Conservation (phyloP, 2,797 vertebrate species). For the Prionace glauca region DNA sequence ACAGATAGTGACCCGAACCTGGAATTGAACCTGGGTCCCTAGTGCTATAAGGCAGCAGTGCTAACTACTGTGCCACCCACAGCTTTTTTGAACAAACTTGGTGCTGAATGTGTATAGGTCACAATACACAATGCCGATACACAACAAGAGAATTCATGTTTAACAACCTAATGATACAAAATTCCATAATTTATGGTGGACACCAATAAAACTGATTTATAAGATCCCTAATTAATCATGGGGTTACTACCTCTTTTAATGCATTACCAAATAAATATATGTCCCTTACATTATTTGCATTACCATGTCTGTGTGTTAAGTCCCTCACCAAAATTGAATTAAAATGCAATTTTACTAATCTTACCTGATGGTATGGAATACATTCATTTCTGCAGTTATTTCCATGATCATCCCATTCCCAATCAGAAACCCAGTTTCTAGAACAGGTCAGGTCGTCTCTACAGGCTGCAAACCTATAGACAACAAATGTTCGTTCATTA, state of each 20-base stretch:
- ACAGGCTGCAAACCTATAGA: slow-evolving; percentile 58
- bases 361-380: slow-evolving; percentile 53
- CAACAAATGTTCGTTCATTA: slow-evolving; percentile 42
- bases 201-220: neutral
- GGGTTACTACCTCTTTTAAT: neutral
- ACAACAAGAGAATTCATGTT: neutral
- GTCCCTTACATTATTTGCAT: neutral
- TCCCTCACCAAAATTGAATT: neutral
- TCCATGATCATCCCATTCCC: slow-evolving; percentile 50
- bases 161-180: neutral
- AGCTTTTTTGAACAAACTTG: neutral
- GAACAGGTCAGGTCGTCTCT: slow-evolving; percentile 53
- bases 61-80: neutral
- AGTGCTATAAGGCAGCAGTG: too few species aligned
- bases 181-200: neutral
- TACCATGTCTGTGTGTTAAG: neutral
- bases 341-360: slow-evolving; percentile 31
- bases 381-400: slow-evolving; percentile 56
- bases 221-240: neutral
- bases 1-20: too few species aligned
- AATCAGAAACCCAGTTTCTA: slow-evolving; percentile 55
- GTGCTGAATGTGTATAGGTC: neutral
- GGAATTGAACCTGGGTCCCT: too few species aligned
- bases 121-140: neutral
- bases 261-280: neutral